A percentile compares a stretch with the other conserved stretches of the same genome.
These are phyloP conservation scores for Pachypanchax playfairii DNA, from an alignment of 2,113 vertebrate genomes.

Conservation along the genomic window DNA sequence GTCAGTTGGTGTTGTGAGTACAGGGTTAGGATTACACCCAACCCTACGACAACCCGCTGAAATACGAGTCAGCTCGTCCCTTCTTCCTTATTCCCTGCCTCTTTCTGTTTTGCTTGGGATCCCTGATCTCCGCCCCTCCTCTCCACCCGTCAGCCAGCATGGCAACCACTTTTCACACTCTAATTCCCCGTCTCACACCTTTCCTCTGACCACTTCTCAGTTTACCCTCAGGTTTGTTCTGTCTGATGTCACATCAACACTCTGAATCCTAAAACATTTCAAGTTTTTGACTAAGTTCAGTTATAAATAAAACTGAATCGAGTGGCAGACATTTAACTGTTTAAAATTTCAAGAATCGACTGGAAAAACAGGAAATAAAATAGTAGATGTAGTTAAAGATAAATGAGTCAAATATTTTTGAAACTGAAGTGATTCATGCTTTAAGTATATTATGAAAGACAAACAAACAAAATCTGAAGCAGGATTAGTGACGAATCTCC, in stretches of 20 bases:
- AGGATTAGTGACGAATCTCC: neutral
- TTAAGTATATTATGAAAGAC: neutral
- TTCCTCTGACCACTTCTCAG: slow-evolving; percentile 1
- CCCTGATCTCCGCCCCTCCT: slow-evolving; percentile 65
- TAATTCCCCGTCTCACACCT: slow-evolving; percentile 40
- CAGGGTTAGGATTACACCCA: slow-evolving; percentile 83
- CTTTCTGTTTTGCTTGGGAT: slow-evolving; percentile 46
- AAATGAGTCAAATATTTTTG: neutral
- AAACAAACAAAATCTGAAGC: neutral
- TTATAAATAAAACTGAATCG: neutral
- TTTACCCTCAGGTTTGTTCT: slow-evolving; percentile 18
- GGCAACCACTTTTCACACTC: slow-evolving; percentile 80
- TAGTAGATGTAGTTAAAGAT: neutral
- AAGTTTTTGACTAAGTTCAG: too few species aligned
- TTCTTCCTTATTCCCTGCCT: slow-evolving; percentile 55
- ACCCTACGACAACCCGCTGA: slow-evolving; percentile 74
- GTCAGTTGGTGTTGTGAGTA: slow-evolving; percentile 45
- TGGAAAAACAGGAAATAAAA: slow-evolving; percentile 31
- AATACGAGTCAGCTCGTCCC: slow-evolving; percentile 83
- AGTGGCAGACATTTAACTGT: slow-evolving; percentile 2
- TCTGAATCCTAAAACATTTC: too few species aligned
- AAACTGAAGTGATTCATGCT: neutral
- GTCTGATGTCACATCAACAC: neutral
- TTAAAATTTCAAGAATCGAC: slow-evolving; percentile 20
- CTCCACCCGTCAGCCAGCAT: slow-evolving; percentile 63